phyloP scores from a whole-genome alignment of 2,888 invertebrate genomes.

The Onthophagus sagittarius region DNA sequence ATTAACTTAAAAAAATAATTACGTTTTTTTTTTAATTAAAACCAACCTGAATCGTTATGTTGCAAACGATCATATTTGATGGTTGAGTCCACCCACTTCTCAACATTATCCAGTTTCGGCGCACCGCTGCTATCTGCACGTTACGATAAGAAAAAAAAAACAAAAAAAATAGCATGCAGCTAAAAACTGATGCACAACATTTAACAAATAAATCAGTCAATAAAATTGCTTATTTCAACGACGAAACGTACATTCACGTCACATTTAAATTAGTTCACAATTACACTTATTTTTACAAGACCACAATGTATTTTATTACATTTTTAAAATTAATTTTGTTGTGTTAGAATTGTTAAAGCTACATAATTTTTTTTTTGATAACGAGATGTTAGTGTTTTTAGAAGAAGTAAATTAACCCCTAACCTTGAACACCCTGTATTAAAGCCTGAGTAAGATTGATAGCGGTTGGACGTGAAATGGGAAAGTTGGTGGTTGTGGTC shows the following conservation, averaged over 20 bases:
- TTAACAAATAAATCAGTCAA: background rate
- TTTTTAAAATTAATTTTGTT: background rate
- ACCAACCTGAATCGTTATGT: conserved; percentile 43
- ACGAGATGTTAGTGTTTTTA: background rate
- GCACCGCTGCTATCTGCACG: conserved; percentile 26
- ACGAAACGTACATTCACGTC: background rate
- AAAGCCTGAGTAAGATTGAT: conserved; percentile 48
- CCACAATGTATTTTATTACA: background rate
- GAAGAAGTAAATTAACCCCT: conserved; percentile 30
- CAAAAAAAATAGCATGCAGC: conserved; percentile 13
- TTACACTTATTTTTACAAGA: background rate
- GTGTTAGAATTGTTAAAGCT: too few relatives aligned
- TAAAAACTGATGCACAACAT: conserved; percentile 1
- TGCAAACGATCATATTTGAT: conserved; percentile 39
- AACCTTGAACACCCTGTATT: conserved; percentile 52
- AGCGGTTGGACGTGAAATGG: conserved; percentile 36
- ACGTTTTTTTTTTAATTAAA: conserved; percentile 5
- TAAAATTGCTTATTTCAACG: background rate
- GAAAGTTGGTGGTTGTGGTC: conserved; percentile 26
- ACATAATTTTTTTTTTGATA: too few relatives aligned
- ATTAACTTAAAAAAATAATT: conserved; percentile 6
- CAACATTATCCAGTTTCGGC: conserved; percentile 34
- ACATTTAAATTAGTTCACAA: background rate
- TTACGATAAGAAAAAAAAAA: conserved; percentile 7
- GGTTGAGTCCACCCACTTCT: conserved; percentile 44